Evolutionary conservation across 1,140 invertebrate genomes (phyloP), one percentile per base, ranked within the genome.

Genomic region (Dryas iulia): DNA sequence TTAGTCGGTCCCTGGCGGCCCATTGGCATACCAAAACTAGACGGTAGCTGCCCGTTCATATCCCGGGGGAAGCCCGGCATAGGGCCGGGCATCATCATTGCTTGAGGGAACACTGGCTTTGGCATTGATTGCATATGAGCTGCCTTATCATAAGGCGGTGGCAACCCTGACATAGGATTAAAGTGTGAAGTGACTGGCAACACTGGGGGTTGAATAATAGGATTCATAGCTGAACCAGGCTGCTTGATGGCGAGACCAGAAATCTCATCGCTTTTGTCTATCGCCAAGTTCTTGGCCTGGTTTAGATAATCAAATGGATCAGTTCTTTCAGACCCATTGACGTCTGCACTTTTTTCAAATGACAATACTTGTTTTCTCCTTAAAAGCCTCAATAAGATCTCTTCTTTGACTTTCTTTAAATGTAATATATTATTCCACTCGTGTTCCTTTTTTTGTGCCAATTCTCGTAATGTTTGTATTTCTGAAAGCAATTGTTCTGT

Each of bases 401-500:
- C 96, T 82, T 97, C 96, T 89, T 97, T 97, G 0, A 97, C 91
- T 81, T 97, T 97, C 78, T 95, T 95, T 71, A 96, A 89, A 78
- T 95, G 94, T 6, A 97, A 79, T 26, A 97, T 95, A 54, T 95
- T 94, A 77, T 97, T 97, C 96, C 96, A 97, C 86, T 97, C 96
- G 69, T 95, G 93, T 92, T 97, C 96, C 83, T 97, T 97, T 76
- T 95, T 94, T 73, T 94, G 93, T 1, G 95, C 94, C 11, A 96
- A 78, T 71, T 95, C 94, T 54, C 94, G 92, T 54, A 97, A 84
- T 0, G 94, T 94, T 79, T 94, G 90, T 69, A 95, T 94, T 79
- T 95, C 95, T 21, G 89, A 81, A 6, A 94, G 83, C 8, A 95
- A 79, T 70, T 93, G 93, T 70, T 94, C 94, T 0, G 93, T 93